These are phyloP conservation scores for Brachionus manjavacas DNA, from an alignment of 1,140 invertebrate species.

Conservation along the genomic window DNA sequence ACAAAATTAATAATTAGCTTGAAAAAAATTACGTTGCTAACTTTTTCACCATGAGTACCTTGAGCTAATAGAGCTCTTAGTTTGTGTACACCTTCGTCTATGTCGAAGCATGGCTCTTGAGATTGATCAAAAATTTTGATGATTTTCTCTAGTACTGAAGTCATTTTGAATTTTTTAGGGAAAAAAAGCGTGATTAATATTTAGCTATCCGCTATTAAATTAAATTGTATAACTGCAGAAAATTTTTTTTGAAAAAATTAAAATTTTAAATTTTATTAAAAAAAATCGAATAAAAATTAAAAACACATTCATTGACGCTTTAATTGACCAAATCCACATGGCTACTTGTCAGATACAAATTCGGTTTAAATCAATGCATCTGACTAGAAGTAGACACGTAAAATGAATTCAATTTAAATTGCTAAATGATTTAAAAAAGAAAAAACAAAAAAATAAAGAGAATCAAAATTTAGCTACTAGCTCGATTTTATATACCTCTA, in stretches of 20 bases:
- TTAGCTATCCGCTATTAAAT: background rate
- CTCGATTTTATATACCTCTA: background rate
- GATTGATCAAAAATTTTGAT: background rate
- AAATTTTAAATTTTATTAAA: background rate
- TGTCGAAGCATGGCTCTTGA: constrained; percentile 10
- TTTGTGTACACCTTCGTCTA: background rate
- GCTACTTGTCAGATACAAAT: constrained; percentile 39
- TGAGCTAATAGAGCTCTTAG: background rate
- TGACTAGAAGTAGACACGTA: constrained; percentile 24
- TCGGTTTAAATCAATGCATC: background rate
- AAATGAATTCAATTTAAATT: constrained; percentile 13
- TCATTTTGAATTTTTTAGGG: background rate
- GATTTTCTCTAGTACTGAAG: background rate
- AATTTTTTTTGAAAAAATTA: background rate
- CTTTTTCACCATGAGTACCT: background rate
- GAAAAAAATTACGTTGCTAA: background rate
- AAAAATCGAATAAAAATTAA: background rate
- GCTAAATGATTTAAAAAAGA: background rate
- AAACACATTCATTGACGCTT: background rate
- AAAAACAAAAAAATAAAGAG: background rate
- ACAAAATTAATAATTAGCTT: background rate
- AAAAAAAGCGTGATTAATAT: background rate
- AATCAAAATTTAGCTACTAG: background rate
- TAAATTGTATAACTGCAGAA: background rate
- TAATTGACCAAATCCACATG: constrained; percentile 29